Conservation (phyloP, 2,888 invertebrate genomes). For the Melikaiella ostensackeni region DNA sequence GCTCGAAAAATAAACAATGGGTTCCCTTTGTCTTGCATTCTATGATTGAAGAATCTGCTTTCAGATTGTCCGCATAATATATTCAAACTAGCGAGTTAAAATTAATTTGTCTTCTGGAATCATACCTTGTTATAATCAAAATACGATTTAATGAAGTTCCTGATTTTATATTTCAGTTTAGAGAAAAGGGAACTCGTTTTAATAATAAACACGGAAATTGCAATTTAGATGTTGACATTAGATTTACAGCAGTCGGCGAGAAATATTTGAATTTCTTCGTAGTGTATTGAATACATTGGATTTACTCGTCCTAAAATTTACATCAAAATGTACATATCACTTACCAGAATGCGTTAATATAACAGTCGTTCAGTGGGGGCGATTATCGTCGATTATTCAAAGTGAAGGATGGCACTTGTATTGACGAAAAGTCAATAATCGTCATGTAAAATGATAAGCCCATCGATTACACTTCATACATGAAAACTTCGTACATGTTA, state of each 20-base stretch:
- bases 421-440: constrained; percentile 34
- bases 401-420: constrained; percentile 12
- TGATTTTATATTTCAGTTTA: no score
- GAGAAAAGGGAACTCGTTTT: no score
- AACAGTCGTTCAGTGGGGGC: background rate
- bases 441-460: background rate
- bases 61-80: background rate
- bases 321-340: background rate
- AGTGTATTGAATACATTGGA: background rate
- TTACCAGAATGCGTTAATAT: constrained; percentile 2
- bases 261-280: background rate
- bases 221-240: no score
- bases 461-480: constrained; percentile 12
- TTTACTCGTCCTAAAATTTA: background rate
- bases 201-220: no score
- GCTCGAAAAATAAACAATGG: background rate
- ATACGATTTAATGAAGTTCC: no score
- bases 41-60: background rate
- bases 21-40: background rate
- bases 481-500: constrained; percentile 3
- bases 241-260: no score
- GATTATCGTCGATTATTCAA: constrained; percentile 29
- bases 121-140: no score
- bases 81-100: background rate
- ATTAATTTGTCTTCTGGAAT: background rate